These are phyloP conservation scores for Orchestes rusci DNA, from an alignment of 2,888 invertebrate species.

Conservation along the genomic window DNA sequence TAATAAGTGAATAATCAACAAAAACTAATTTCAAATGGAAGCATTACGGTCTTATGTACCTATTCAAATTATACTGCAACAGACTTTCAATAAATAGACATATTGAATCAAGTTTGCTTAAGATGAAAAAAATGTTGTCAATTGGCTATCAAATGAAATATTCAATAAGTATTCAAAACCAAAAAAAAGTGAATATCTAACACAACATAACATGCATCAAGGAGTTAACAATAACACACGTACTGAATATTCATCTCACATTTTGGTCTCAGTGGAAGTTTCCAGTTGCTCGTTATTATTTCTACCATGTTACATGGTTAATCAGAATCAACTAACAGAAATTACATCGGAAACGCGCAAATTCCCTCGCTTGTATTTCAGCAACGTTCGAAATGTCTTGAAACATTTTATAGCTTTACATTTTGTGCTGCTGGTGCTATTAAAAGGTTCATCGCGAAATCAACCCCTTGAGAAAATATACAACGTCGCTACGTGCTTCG, in stretches of 20 bases:
- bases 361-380: constrained; percentile 23
- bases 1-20: too few relatives aligned
- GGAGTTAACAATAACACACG: too few relatives aligned
- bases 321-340: constrained; percentile 23
- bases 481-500: constrained; percentile 32
- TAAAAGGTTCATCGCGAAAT: constrained; percentile 36
- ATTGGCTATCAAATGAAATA: too few relatives aligned
- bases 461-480: constrained; percentile 36
- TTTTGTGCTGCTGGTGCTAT: constrained; percentile 30
- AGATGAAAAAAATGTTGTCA: too few relatives aligned
- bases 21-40: too few relatives aligned
- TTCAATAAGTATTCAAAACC: too few relatives aligned
- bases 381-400: constrained; percentile 27
- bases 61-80: too few relatives aligned
- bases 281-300: constrained; percentile 11
- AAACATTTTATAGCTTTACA: constrained; percentile 35
- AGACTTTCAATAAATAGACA: too few relatives aligned
- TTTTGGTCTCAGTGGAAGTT: not conserved
- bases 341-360: constrained; percentile 13
- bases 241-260: constrained; percentile 1
- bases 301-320: constrained; percentile 14
- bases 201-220: too few relatives aligned
- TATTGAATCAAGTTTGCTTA: too few relatives aligned
- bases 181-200: too few relatives aligned
- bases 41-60: too few relatives aligned